Base-by-base conservation (phyloP, 2,888 invertebrate genomes). In the Taphrorychus bicolor region DNA sequence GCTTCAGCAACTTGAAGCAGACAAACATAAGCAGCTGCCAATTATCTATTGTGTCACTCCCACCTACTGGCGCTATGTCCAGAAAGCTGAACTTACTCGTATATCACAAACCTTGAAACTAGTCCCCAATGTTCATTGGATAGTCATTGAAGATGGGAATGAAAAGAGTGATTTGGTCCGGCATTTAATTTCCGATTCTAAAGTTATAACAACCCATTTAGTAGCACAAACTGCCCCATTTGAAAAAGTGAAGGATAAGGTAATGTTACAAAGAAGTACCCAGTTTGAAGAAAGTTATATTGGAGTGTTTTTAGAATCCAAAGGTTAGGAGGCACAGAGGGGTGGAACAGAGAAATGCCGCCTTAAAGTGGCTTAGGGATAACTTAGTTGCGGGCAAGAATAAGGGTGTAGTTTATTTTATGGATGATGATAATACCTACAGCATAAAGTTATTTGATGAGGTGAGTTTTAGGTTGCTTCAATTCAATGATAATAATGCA, bases 381-480 rank as follows among this genome's bases (percentile, higher is more conserved):
- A 88, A 90, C 80, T 81, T 88, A 24, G 76, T 80, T 18, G 74
- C 80, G 19, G 80, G 83, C n/a, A 84, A 85, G 42, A 85, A 86
- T 76, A 85, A 86, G 76, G 91, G 93, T 11, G 88, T 97, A 41
- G 90, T 98, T 0, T 98, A 92, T 82, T 98, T 98, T 81, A 97
- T 97, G 85, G 98, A 98, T 78, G 98, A 98, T 81, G 98, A 98
- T 79, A 98, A 98, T 80, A 91, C 96, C 0, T 98, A 98, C 79
- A 89, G 92, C 53, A 81, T 95, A 22, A 91, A 94, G 80, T 81
- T 98, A 9, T 98, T 98, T 83, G 88, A 91, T 66, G 97, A 97
- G 88, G 94, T 94, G 77, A 77, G 53, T 18, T 14, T n/a, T n/a
- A n/a, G n/a, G n/a, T n/a, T n/a, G n/a, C n/a, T n/a, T n/a, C n/a